These are phyloP conservation scores for Drosophila varians DNA, from an alignment of 1,140 invertebrate species.

Conservation along the genomic window DNA sequence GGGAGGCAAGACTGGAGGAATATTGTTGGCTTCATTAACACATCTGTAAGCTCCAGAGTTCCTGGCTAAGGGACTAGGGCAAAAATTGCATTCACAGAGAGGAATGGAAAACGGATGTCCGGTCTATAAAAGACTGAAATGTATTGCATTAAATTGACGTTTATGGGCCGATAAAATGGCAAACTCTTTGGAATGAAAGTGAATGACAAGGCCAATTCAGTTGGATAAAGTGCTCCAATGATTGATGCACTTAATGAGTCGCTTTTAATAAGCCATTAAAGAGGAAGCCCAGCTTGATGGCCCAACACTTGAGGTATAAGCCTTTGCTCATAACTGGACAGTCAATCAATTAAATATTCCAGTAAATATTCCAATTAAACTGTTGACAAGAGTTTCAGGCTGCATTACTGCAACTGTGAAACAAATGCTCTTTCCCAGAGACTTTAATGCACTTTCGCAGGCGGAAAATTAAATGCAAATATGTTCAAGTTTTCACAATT, in stretches of 20 bases:
- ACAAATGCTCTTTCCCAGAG: not conserved
- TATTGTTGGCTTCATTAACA: not conserved
- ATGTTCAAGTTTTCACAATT: constrained; percentile 46
- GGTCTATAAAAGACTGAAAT: constrained; percentile 31
- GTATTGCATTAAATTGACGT: constrained; percentile 39
- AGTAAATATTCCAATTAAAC: constrained; percentile 9
- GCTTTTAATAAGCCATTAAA: too few species aligned
- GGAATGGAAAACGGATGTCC: constrained; percentile 4
- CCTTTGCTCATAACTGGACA: not conserved
- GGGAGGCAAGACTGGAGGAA: constrained; percentile 4
- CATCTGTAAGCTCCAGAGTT: constrained; percentile 14
- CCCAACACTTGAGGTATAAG: too few species aligned
- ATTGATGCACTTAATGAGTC: constrained; percentile 4
- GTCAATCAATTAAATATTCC: not conserved
- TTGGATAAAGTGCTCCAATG: not conserved
- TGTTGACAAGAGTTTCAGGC: not conserved
- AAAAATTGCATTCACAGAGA: constrained; percentile 48
- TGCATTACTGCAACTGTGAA: not conserved
- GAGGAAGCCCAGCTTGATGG: too few species aligned
- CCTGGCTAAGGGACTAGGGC: too few species aligned
- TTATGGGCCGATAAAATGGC: constrained; percentile 8
- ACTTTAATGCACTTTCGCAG: not conserved
- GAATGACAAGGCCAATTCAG: not conserved
- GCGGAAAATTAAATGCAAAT: constrained; percentile 48
- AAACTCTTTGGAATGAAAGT: constrained; percentile 11